Evolutionary conservation across 1,140 invertebrate species (phyloP), one percentile per base, ranked within the genome.

Genomic region (Solenopsis invicta): DNA sequence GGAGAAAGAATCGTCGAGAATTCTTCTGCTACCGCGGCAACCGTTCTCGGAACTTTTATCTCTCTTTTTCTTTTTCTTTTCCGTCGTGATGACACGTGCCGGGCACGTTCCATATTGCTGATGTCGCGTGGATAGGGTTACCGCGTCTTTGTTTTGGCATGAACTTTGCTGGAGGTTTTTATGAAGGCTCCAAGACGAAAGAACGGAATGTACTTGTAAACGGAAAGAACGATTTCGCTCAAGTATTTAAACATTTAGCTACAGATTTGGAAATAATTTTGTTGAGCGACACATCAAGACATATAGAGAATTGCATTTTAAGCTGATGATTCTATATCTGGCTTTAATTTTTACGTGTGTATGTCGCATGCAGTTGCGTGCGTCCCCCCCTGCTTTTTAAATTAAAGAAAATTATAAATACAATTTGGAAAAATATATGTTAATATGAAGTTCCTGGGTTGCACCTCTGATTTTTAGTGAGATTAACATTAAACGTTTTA

Each of bases 1-100:
- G 77, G 62, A 37, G 66, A 61, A 85, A 86, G 76, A 77, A 41
- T 61, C 67, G 82, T 56, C 21, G 74, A 64, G 89, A 88, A 88
- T 90, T 88, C 72, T 84, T 84, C 80, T 75, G 24, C 45, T 45
- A 84, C 45, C 67, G 45, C 37, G 69, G 21, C 54, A 84, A 45
- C 34, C 80, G 41, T 74, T 74, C 37, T 18, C 41, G 29, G 54
- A 84, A 74, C 62, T 86, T 64, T 71, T 86, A 77, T 75, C 71
- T 77, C n/a, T 77, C 10, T 24, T 76, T 8, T 56, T 77, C 10
- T 24, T 76, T 8, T 56, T 71, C 61, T 52, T 45, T 12, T 16
- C 37, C 41, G 10, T 56, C 59, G 21, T 34, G 37, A 48, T 76
- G 81, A 61, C 82, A 59, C 88, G 81, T 62, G 87, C 61, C 88